phyloP scores from a whole-genome alignment of 2,888 invertebrate species.

The Noctua pronuba region DNA sequence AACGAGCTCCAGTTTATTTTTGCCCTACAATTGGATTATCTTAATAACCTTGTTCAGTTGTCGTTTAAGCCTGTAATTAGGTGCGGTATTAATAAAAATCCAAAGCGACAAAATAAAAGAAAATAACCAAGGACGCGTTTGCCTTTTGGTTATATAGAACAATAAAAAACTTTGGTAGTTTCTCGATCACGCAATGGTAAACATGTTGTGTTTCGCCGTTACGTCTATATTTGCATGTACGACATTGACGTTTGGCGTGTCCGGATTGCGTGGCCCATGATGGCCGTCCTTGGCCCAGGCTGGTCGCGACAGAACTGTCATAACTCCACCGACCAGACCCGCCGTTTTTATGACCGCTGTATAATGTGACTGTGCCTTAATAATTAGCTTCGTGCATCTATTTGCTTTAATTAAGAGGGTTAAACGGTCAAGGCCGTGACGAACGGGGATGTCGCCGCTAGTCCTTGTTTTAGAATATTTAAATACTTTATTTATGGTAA shows the following conservation, averaged over 20 bases:
- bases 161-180: constrained; percentile 66
- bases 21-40: constrained; percentile 37
- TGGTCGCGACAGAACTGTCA: constrained; percentile 68
- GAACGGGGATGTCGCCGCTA: constrained; percentile 66
- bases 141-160: constrained; percentile 58
- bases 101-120: constrained; percentile 40
- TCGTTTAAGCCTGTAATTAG: constrained; percentile 46
- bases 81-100: constrained; percentile 45
- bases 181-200: constrained; percentile 59
- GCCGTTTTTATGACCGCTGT: constrained; percentile 53
- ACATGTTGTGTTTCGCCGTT: constrained; percentile 50
- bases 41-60: constrained; percentile 39
- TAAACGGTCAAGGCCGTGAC: constrained; percentile 68
- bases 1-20: constrained; percentile 11
- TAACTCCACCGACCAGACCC: constrained; percentile 55
- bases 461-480: constrained; percentile 65
- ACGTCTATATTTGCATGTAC: constrained; percentile 65
- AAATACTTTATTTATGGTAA: constrained; percentile 65
- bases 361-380: constrained; percentile 60
- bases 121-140: constrained; percentile 57
- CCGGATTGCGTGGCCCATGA: constrained; percentile 64
- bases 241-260: constrained; percentile 66
- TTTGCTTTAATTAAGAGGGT: constrained; percentile 72
- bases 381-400: constrained; percentile 74
- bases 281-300: constrained; percentile 65